phyloP scores from a whole-genome alignment of 2,797 vertebrate species.

The Champsocephalus esox region DNA sequence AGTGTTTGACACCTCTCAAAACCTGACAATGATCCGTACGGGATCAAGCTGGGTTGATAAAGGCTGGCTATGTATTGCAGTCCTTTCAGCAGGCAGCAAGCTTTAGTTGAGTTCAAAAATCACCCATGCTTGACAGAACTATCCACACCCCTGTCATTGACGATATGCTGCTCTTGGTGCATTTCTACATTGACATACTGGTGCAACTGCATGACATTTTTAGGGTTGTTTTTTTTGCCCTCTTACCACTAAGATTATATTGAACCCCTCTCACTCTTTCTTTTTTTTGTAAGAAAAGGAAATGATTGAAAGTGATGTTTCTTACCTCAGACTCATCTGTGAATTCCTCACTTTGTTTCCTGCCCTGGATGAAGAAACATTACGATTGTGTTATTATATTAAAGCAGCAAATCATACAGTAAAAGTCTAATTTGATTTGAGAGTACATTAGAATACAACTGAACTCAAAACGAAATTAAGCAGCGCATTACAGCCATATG shows the following conservation, averaged over 20 bases:
- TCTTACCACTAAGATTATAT: background rate
- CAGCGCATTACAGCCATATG: background rate
- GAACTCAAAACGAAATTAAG: background rate
- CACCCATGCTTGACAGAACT: conserved; percentile 60
- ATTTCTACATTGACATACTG: conserved; percentile 51
- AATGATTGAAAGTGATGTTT: conserved; percentile 21
- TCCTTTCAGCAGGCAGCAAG: conserved; percentile 52
- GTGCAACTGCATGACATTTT: conserved; percentile 56
- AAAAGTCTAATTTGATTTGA: background rate
- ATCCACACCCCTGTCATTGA: conserved; percentile 52
- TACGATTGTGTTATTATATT: too few species aligned
- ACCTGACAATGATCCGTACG: conserved; percentile 75
- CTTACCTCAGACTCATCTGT: conserved; percentile 98
- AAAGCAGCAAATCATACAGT: background rate
- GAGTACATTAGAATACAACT: background rate
- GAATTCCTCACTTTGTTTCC: conserved; percentile 89
- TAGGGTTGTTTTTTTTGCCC: background rate
- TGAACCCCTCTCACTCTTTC: background rate
- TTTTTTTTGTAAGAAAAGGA: conserved; percentile 1
- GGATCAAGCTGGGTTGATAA: conserved; percentile 69
- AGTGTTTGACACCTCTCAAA: conserved; percentile 79
- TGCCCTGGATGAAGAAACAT: conserved; percentile 83
- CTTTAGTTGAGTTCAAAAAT: conserved; percentile 57
- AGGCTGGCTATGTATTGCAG: conserved; percentile 59
- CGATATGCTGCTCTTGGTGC: conserved; percentile 52